Evolutionary conservation across 2,888 invertebrate species (phyloP), one percentile per base, ranked within the genome.

Genomic region (Nephrocerus scutellatus): DNA sequence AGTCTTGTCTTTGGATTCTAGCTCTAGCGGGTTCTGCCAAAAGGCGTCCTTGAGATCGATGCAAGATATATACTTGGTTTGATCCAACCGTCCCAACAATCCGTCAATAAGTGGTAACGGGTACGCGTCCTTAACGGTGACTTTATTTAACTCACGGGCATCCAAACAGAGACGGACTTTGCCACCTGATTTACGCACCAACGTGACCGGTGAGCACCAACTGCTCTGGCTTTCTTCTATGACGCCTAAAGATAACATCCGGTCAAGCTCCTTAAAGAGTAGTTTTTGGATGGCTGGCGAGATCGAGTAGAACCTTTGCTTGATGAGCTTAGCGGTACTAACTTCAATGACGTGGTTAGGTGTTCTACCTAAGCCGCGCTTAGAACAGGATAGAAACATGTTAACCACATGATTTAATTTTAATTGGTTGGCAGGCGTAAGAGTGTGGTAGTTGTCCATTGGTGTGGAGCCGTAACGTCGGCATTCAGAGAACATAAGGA

Each of bases 231-330:
- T 55, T 8, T 44, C 50, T 28, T 59, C 56, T 3, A 62, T 49
- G 1, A 62, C 49, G 2, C 48, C 55, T 4, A 48, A 31, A 5
- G 16, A 29, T 8, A 61, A 20, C 58, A 62, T 62, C 2, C 51
- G 25, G 20, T 60, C 57, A 2, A 62, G 44, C 38, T 60, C 57
- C 5, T 36, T 22, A 35, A 35, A 46, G 18, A 51, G 24, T 6
- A 44, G 12, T 28, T 37, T 36, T 23, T 51, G 48, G 7, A 47
- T 39, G 2, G 37, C 41, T 5, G 50, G 46, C 3, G 43, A 47
- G 5, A 43, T 36, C 2, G 48, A 43, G 20, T 46, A 50, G 23
- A 41, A 46, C 2, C 51, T 28, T 22, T 46, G 43, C 30, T 48
- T 49, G 4, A 48, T 36, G 7, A 48, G 46, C 16, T 36, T 32